A percentile compares a stretch with the other conserved stretches of the same genome.
Evolutionary conservation across 2,797 vertebrate species (phyloP).

Genomic region (Spinus olivaceus): DNA sequence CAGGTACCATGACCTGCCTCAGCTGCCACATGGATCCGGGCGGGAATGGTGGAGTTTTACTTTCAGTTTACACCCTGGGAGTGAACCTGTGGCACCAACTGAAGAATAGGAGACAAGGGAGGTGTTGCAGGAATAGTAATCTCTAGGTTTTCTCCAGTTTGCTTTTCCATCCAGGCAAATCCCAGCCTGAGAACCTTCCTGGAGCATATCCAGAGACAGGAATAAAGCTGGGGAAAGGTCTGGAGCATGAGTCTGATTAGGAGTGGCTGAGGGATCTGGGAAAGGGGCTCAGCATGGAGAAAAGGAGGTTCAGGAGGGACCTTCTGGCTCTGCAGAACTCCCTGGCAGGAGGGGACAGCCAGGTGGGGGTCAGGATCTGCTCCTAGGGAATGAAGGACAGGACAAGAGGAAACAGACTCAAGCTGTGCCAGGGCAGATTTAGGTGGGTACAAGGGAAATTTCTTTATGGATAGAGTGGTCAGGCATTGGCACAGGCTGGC

Average conservation of each 20-base stretch:
- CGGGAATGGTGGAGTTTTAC: not conserved
- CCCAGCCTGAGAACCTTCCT: not conserved
- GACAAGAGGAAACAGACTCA: not conserved
- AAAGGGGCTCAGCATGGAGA: not conserved
- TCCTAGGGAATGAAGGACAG: not conserved
- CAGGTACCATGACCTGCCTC: not conserved
- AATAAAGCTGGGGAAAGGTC: not conserved
- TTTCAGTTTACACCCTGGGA: not conserved
- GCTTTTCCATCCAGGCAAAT: not conserved
- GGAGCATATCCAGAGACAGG: not conserved
- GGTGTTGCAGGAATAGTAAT: not conserved
- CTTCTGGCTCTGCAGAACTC: not conserved
- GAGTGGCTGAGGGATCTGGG: not conserved
- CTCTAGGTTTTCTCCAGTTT: not conserved
- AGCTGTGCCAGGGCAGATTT: not conserved
- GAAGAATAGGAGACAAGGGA: not conserved
- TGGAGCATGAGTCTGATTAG: not conserved
- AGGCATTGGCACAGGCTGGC: not conserved
- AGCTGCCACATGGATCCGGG: not conserved
- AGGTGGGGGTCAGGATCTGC: rapidly evolving
- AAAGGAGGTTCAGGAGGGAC: not conserved
- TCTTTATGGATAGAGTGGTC: not conserved
- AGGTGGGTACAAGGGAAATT: not conserved
- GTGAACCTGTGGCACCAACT: not conserved
- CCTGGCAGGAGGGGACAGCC: not conserved